These are phyloP conservation scores for Chirona hameri DNA, from an alignment of 2,888 invertebrate genomes.

Conservation along the genomic window DNA sequence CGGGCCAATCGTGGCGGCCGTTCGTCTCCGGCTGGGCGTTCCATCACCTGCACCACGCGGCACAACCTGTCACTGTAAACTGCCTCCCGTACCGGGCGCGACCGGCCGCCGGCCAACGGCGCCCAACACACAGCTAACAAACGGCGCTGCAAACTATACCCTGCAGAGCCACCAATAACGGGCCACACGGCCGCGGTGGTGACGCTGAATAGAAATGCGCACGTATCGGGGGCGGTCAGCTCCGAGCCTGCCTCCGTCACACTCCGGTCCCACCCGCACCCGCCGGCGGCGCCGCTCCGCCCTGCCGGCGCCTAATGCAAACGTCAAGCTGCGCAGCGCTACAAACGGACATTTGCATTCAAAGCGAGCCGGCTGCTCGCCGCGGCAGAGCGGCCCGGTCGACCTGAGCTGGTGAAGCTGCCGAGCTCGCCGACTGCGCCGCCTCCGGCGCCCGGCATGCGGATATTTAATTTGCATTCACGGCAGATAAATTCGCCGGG, in stretches of 20 bases:
- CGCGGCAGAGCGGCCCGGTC: neutral
- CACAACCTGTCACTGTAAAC: too few relatives aligned
- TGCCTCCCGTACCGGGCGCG: too few relatives aligned
- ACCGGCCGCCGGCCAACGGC: too few relatives aligned
- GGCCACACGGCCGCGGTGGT: neutral
- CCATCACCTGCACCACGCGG: too few relatives aligned
- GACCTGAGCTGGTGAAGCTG: neutral
- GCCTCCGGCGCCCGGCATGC: neutral
- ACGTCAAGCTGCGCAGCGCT: neutral
- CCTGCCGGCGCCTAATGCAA: neutral
- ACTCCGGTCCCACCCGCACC: neutral
- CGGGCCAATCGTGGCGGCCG: neutral
- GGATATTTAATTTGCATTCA: slow-evolving; percentile 8
- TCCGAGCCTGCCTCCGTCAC: neutral
- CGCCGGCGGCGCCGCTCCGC: neutral
- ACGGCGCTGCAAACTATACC: neutral
- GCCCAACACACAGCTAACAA: neutral
- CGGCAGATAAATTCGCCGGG: slow-evolving; percentile 4
- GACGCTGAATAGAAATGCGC: neutral
- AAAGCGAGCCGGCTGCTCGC: neutral
- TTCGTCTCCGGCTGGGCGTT: too few relatives aligned
- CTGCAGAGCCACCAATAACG: neutral
- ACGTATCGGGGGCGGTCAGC: neutral
- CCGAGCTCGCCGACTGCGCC: neutral
- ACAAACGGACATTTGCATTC: neutral